Evolutionary conservation across 2,113 vertebrate species (phyloP), one percentile per base, ranked within the genome.

Genomic region (Microcebus lehilahytsara): DNA sequence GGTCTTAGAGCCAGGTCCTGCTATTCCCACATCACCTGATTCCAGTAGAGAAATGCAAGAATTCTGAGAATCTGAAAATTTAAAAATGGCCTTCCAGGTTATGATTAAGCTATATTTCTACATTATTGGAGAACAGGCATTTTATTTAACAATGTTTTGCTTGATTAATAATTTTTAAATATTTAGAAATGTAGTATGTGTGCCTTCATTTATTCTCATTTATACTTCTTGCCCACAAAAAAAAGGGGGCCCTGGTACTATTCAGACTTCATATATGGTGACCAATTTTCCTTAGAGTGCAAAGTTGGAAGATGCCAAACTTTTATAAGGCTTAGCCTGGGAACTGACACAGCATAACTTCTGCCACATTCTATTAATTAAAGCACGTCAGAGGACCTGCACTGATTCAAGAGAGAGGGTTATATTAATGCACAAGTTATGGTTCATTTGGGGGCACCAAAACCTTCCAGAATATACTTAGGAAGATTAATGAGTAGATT

Each of bases 21-120:
- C 3, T 49, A 6, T 46, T 0, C 5, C 9, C n/a, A 19, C 0
- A 34, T 42, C 27, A 49, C 13, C 0, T 7, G 2, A 27, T 30
- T 75, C 3, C 14, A 46, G 30, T 13, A 83, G 5, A 85, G 23
- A 88, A 74, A 89, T n/a, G 9, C 7, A 92, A 58, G 22, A 53
- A 37, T 67, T 79, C 4, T 53, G 64, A 93, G 53, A 25, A 80
- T 72, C 60, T 51, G 11, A 78, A 95, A 72, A 9, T 74, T 91
- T 6, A 66, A 12, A 77, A 9, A 51, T 83, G 34, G 2, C 9
- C 34, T 81, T 34, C 22, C 6, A 90, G 1, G 3, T 72, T 12
- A 77, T 11, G 8, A n/a, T 27, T 77, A 92, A 51, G 14, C 0
- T 81, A 14, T 32, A 40, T 42, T 89, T 91, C 6, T 56, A 80